Conservation (phyloP, 2,113 vertebrate genomes). For the Melanerpes formicivorus region DNA sequence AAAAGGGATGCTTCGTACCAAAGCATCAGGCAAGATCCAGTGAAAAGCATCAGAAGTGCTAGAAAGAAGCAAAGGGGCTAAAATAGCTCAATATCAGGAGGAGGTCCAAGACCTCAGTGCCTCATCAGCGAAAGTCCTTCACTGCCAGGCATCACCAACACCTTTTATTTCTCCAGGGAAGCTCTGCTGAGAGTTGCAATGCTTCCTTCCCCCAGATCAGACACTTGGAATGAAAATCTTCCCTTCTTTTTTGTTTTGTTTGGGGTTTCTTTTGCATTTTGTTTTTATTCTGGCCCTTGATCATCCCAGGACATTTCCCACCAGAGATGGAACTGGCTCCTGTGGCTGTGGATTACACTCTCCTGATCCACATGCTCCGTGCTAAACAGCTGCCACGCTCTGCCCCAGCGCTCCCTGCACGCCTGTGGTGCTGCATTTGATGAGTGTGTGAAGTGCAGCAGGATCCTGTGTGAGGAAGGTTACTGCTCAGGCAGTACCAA, state of each 20-base stretch:
- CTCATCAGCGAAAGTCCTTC: background rate
- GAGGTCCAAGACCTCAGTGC: background rate
- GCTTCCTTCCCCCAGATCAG: background rate
- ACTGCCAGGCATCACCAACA: background rate
- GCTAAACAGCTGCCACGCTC: background rate
- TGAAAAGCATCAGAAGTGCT: background rate
- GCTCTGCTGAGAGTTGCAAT: background rate
- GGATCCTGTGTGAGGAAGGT: background rate
- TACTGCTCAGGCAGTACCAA: background rate
- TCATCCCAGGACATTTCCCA: background rate
- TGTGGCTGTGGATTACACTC: background rate
- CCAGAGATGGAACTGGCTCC: background rate
- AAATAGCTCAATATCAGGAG: background rate
- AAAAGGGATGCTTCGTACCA: background rate
- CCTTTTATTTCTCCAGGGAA: background rate
- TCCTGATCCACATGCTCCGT: background rate
- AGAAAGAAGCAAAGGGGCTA: background rate
- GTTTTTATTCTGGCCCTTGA: background rate
- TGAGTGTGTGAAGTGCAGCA: background rate
- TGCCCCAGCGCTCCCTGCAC: rapidly evolving
- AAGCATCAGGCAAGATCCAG: background rate
- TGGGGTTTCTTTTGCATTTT: too few relatives aligned
- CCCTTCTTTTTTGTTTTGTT: background rate
- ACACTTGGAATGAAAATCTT: background rate
- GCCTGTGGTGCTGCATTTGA: background rate